A percentile compares a stretch with the other conserved stretches of the same genome.
These are phyloP conservation scores for Peromyscus leucopus DNA, from an alignment of 2,113 vertebrate species.

Conservation along the genomic window DNA sequence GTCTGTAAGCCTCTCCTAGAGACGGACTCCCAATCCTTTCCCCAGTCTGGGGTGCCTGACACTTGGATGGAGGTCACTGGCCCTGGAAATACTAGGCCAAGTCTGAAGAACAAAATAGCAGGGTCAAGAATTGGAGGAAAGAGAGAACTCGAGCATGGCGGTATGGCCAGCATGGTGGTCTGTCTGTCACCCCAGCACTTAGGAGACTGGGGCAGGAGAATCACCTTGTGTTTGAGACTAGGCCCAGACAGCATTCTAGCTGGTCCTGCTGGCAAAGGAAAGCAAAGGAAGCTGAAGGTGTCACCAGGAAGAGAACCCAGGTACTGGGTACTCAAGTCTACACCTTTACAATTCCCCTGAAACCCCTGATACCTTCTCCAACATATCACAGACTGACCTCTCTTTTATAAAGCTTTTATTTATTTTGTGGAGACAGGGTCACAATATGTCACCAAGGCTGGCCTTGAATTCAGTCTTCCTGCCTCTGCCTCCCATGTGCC, in stretches of 20 bases:
- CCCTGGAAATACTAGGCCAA: neutral
- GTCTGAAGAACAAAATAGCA: neutral
- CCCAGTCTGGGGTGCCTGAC: neutral
- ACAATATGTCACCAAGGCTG: neutral
- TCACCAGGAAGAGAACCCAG: neutral
- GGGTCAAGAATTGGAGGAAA: neutral
- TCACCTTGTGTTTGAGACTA: neutral
- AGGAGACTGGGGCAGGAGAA: neutral
- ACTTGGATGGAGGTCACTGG: neutral
- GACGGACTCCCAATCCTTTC: neutral
- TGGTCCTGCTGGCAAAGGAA: neutral
- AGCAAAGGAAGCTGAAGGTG: neutral
- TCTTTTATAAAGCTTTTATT: slow-evolving; percentile 67
- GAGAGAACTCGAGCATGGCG: neutral
- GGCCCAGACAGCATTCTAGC: neutral
- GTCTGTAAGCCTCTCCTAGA: neutral
- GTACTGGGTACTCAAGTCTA: neutral
- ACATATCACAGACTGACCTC: slow-evolving; percentile 33
- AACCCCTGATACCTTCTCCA: slow-evolving; percentile 6
- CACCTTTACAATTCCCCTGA: neutral
- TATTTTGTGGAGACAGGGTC: neutral
- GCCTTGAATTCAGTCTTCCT: neutral
- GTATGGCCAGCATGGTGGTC: neutral
- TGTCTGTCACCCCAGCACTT: too few species aligned
- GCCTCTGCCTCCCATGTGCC: neutral